These are phyloP conservation scores for Argyra leucocephala DNA, from an alignment of 2,888 invertebrate species.

Conservation along the genomic window DNA sequence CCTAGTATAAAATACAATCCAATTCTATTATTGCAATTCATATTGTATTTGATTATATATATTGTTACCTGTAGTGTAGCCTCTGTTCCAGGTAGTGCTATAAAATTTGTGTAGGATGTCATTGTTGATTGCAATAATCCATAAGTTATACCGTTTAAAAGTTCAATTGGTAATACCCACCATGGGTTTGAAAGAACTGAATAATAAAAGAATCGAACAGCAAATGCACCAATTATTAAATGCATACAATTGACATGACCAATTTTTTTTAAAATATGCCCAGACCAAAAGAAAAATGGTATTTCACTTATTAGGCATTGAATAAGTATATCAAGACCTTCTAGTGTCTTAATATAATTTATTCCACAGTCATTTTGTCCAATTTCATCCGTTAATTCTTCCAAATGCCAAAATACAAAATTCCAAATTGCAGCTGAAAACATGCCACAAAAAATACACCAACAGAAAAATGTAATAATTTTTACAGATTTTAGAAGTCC, in stretches of 20 bases:
- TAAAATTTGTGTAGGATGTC: slow-evolving; percentile 68
- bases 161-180: slow-evolving; percentile 68
- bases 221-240: slow-evolving; percentile 62
- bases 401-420: slow-evolving; percentile 71
- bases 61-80: slow-evolving; percentile 59
- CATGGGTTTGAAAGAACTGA: slow-evolving; percentile 64
- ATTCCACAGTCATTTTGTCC: slow-evolving; percentile 36
- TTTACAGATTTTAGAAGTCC: slow-evolving; percentile 51
- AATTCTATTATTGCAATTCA: slow-evolving; percentile 27
- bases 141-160: slow-evolving; percentile 71
- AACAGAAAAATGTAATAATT: slow-evolving; percentile 58
- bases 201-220: slow-evolving; percentile 64
- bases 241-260: slow-evolving; percentile 71
- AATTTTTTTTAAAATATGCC: slow-evolving; percentile 57
- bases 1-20: slow-evolving; percentile 50
- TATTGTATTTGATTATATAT: neutral
- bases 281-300: slow-evolving; percentile 70
- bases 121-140: slow-evolving; percentile 73
- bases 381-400: slow-evolving; percentile 50
- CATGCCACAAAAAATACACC: slow-evolving; percentile 66
- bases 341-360: slow-evolving; percentile 53
- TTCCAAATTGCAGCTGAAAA: slow-evolving; percentile 73
- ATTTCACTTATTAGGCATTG: slow-evolving; percentile 70
- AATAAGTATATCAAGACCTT: slow-evolving; percentile 57
- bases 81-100: slow-evolving; percentile 67